Evolutionary conservation across 2,113 vertebrate genomes (phyloP).

Genomic region (Caranx ignobilis): DNA sequence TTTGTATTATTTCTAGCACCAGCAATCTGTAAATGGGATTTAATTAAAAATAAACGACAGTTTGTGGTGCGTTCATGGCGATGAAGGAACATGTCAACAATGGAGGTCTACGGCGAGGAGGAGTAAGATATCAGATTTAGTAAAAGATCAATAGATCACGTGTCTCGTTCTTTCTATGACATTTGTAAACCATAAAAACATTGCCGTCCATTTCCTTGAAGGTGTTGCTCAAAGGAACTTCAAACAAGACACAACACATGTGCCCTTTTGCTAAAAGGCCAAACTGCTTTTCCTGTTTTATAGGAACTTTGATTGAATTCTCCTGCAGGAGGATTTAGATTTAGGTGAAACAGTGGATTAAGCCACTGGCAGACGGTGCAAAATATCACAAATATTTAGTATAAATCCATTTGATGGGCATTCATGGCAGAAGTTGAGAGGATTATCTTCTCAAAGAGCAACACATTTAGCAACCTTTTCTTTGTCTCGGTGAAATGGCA

Average conservation of each 20-base stretch:
- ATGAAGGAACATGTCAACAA: no score
- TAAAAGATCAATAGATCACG: no score
- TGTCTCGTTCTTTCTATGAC: no score
- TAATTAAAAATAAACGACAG: no score
- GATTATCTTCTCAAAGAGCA: slow-evolving; percentile 52
- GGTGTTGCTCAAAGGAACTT: slow-evolving; percentile 2
- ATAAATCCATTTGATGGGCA: slow-evolving; percentile 15
- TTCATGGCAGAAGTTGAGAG: slow-evolving; percentile 41
- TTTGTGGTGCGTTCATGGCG: no score
- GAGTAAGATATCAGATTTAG: slow-evolving; percentile 1
- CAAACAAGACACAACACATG: background rate
- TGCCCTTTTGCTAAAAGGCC: slow-evolving; percentile 22
- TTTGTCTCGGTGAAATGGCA: slow-evolving; percentile 52
- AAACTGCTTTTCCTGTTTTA: slow-evolving; percentile 54
- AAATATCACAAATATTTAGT: slow-evolving; percentile 37
- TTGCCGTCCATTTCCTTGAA: background rate
- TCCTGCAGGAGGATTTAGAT: slow-evolving; percentile 42
- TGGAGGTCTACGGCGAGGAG: background rate
- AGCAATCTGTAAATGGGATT: background rate
- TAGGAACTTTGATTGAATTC: slow-evolving; percentile 61
- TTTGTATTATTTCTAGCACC: background rate
- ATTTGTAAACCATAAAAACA: background rate
- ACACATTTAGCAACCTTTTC: slow-evolving; percentile 43
- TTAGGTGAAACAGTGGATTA: slow-evolving; percentile 49
- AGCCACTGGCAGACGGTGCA: background rate